Evolutionary conservation across 2,888 invertebrate species (phyloP).

Genomic region (Cheilosia urbana): DNA sequence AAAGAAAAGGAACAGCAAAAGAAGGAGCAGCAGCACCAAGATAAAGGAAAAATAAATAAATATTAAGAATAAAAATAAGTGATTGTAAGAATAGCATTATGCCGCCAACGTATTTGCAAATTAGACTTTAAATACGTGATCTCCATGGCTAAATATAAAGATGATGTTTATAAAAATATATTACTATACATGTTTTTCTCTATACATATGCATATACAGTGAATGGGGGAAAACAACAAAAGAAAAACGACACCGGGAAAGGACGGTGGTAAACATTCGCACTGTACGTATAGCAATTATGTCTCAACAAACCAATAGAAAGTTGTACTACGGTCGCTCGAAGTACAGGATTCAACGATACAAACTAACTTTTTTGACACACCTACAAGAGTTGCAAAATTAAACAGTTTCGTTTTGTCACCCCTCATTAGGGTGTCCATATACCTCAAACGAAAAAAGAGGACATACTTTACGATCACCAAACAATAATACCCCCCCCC

Average conservation of each 20-base stretch:
- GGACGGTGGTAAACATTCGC: not conserved
- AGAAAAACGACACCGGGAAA: not conserved
- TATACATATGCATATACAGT: not conserved
- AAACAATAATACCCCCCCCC: too few relatives aligned
- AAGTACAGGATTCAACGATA: too few relatives aligned
- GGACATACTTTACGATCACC: too few relatives aligned
- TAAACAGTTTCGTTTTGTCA: too few relatives aligned
- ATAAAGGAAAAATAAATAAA: slow-evolving; percentile 50
- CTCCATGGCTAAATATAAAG: slow-evolving; percentile 71
- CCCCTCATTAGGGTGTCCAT: too few relatives aligned
- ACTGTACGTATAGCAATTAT: slow-evolving; percentile 1
- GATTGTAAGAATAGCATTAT: slow-evolving; percentile 72
- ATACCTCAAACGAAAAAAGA: too few relatives aligned
- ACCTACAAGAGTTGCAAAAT: too few relatives aligned
- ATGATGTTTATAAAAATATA: slow-evolving; percentile 61
- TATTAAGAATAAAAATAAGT: slow-evolving; percentile 69
- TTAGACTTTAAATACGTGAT: slow-evolving; percentile 75
- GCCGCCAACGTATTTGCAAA: slow-evolving; percentile 75
- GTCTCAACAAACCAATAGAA: not conserved
- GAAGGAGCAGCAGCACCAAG: slow-evolving; percentile 17
- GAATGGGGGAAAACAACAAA: slow-evolving; percentile 6
- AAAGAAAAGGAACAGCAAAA: slow-evolving; percentile 21
- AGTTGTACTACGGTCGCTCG: not conserved
- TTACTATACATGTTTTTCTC: not conserved
- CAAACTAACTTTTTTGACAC: too few relatives aligned